phyloP scores from a whole-genome alignment of 2,888 invertebrate genomes.

The Gonocerus acuteangulatus region DNA sequence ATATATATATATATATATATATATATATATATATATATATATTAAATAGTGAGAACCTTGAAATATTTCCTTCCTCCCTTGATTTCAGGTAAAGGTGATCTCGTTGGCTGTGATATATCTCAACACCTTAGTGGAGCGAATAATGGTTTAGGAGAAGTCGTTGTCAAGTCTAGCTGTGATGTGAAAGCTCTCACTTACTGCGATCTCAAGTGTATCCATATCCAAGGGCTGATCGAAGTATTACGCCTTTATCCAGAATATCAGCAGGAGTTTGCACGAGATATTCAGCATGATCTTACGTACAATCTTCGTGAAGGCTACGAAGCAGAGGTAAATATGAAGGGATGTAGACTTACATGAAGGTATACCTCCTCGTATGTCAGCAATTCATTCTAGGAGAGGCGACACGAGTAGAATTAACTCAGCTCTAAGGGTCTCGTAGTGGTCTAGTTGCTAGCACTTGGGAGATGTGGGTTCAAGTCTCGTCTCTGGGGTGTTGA shows the following conservation, averaged over 20 bases:
- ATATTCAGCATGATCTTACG: conserved; percentile 90
- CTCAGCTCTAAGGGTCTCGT: too few species aligned
- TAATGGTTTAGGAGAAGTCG: conserved; percentile 54
- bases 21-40: too few species aligned
- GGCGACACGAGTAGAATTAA: too few species aligned
- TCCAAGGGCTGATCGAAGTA: conserved; percentile 82
- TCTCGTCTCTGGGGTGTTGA: too few species aligned
- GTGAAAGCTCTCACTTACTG: conserved; percentile 91
- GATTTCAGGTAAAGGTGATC: conserved; percentile 81
- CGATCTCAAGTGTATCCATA: conserved; percentile 88
- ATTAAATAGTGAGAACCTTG: too few species aligned
- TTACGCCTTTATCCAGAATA: conserved; percentile 87
- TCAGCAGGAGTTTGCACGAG: conserved; percentile 86
- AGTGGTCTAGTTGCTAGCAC: too few species aligned
- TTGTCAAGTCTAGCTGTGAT: conserved; percentile 89
- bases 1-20: too few species aligned
- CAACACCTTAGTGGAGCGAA: conserved; percentile 63
- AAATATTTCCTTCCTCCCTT: too few species aligned
- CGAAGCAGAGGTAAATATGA: conserved; percentile 71
- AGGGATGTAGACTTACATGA: too few species aligned
- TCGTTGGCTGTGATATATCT: conserved; percentile 87
- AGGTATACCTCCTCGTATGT: too few species aligned
- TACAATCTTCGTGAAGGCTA: conserved; percentile 90
- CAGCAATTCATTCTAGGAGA: too few species aligned
- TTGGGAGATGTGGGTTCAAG: too few species aligned